phyloP scores from a whole-genome alignment of 2,113 vertebrate species.

The Oncorhynchus gorbuscha region DNA sequence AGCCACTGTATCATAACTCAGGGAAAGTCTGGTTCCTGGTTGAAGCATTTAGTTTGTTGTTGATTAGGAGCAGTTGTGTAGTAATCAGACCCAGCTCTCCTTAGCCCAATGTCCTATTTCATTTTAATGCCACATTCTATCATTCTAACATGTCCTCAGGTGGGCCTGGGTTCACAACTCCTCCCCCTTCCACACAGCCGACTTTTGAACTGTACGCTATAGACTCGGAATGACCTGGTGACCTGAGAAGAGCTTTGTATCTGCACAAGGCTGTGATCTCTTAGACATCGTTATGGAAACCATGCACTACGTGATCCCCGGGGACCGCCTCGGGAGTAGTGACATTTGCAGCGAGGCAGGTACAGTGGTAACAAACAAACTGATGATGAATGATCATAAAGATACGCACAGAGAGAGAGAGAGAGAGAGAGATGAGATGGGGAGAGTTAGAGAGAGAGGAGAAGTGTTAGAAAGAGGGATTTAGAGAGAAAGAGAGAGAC shows the following conservation, averaged over 20 bases:
- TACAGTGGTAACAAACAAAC: neutral
- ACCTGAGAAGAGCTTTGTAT: conserved; percentile 5
- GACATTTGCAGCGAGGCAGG: conserved; percentile 20
- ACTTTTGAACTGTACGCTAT: conserved; percentile 39
- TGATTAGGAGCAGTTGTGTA: conserved; percentile 58
- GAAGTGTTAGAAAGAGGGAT: no score
- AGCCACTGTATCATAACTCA: conserved; percentile 66
- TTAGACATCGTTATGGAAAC: conserved; percentile 2
- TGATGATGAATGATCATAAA: neutral
- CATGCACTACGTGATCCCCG: neutral
- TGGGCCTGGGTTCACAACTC: neutral
- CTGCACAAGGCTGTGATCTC: conserved; percentile 30
- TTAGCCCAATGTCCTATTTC: conserved; percentile 49
- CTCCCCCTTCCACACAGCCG: neutral
- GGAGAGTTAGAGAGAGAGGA: no score
- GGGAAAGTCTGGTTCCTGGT: conserved; percentile 53
- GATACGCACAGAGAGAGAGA: conserved; percentile 3
- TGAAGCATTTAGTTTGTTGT: conserved; percentile 49
- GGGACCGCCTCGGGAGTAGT: neutral
- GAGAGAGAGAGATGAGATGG: neutral
- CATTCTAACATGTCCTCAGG: conserved; percentile 42
- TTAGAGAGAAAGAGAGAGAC: no score
- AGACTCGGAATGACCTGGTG: conserved; percentile 21
- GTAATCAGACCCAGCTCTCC: conserved; percentile 54
- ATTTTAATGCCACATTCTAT: conserved; percentile 46